These are phyloP conservation scores for Hydractinia echinata DNA, from an alignment of 30 jellyfish, hydroid and myxozoan genomes.

Conservation along the genomic window DNA sequence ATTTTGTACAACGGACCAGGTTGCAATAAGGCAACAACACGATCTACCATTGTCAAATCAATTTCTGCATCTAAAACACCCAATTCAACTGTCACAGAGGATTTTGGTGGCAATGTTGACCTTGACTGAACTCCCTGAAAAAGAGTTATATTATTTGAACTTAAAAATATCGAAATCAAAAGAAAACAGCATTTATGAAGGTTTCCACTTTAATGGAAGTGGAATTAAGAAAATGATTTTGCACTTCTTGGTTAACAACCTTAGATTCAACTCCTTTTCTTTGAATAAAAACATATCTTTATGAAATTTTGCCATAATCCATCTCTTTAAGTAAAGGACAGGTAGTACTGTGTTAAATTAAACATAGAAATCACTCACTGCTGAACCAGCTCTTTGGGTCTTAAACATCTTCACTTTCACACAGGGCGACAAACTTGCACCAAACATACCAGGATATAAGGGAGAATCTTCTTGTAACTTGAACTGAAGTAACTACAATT, in stretches of 20 bases:
- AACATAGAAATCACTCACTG: not conserved
- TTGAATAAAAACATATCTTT: too few species aligned
- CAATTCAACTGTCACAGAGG: constrained; percentile 48
- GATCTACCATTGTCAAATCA: constrained; percentile 80
- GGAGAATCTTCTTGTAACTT: constrained; percentile 66
- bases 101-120: constrained; percentile 64
- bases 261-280: too few species aligned
- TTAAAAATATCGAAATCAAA: not conserved
- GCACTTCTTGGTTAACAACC: too few species aligned
- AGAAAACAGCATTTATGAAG: too few species aligned
- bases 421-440: constrained; percentile 83
- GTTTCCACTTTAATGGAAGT: too few species aligned
- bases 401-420: constrained; percentile 48
- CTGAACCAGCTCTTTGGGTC: not conserved
- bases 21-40: constrained; percentile 61
- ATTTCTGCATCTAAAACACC: constrained; percentile 54
- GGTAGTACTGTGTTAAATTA: not conserved
- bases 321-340: too few species aligned
- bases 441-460: constrained; percentile 70
- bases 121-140: constrained; percentile 89
- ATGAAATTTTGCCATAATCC: too few species aligned
- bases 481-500: constrained; percentile 56
- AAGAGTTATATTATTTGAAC: not conserved
- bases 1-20: constrained; percentile 64
- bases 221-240: too few species aligned